Base-by-base conservation (phyloP, 2,888 invertebrate species). In the Stegophylla sp. region DNA sequence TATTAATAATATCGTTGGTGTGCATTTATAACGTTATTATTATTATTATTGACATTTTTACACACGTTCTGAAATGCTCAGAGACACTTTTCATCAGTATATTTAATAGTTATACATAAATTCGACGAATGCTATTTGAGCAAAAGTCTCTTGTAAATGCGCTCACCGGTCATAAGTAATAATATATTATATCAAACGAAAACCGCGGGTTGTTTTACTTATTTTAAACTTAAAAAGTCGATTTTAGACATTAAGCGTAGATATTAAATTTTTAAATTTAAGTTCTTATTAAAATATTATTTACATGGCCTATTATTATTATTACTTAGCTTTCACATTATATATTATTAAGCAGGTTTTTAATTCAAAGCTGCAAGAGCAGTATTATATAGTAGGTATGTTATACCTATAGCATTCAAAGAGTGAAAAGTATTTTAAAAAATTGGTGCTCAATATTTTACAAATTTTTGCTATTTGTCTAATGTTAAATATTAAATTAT, bases 361-460 rank as follows among this genome's bases (percentile, higher is more conserved):
- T 67, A 26, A 67, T 15, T 28, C n/a, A 23, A 9, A n/a, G n/a
- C n/a, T n/a, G n/a, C 17, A 9, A 2, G 5, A 1, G 13, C 20
- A 56, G 12, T 23, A 34, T 41, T 53, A 34, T 34, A n/a, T n/a
- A n/a, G n/a, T n/a, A n/a, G n/a, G n/a, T n/a, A n/a, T n/a, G n/a
- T n/a, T n/a, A n/a, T n/a, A n/a, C 13, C 1, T 34, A 17, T 64
- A 5, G 34, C 41, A 17, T 74, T 51, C 51, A 23, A 51, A 51
- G 64, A 63, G n/a, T 34, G 41, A 53, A 53, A 10, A 64, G n/a
- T 64, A 26, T 51, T 64, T 61, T 51, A 41, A 64, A 41, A 64
- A 41, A 64, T 64, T 75, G 75, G 64, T 75, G 75, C 75, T 75
- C 64, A 64, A 64, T 56, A 56, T 53, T 41, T 41, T 13, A 71